A percentile compares a stretch with the other conserved stretches of the same genome.
phyloP scores from a whole-genome alignment of 2,888 invertebrate genomes.

The Pollenia amentaria region DNA sequence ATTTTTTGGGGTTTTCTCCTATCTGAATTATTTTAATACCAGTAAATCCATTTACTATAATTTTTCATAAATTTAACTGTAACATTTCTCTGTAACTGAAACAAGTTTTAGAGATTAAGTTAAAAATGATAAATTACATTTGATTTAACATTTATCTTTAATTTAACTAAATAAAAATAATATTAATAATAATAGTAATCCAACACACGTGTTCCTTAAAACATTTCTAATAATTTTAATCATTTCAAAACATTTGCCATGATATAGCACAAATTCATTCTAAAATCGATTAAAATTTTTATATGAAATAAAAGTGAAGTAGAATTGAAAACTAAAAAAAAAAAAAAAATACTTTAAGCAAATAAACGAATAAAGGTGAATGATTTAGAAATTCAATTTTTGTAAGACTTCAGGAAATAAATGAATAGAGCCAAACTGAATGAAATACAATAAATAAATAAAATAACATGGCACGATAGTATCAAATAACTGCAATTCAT shows the following conservation, averaged over 20 bases:
- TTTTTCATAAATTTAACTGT: conserved; percentile 22
- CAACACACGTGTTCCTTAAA: conserved; percentile 24
- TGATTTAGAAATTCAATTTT: conserved; percentile 19
- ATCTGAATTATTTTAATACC: too few relatives aligned
- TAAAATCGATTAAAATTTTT: conserved; percentile 63
- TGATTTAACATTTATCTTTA: conserved; percentile 13
- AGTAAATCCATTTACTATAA: neutral
- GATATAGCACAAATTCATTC: conserved; percentile 63
- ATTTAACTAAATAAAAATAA: conserved; percentile 7
- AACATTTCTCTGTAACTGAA: neutral
- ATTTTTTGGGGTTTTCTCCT: too few relatives aligned
- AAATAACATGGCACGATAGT: conserved; percentile 27
- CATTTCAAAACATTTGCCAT: conserved; percentile 51
- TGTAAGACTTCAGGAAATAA: conserved; percentile 37
- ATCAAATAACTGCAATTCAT: conserved; percentile 52
- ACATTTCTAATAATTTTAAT: neutral
- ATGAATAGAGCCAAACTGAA: conserved; percentile 10
- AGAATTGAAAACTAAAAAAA: neutral
- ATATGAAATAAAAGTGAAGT: neutral
- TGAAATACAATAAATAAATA: conserved; percentile 7
- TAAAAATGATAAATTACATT: conserved; percentile 39
- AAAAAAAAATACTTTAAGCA: conserved; percentile 2
- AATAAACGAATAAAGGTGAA: conserved; percentile 1
- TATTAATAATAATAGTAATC: neutral
- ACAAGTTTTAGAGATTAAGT: conserved; percentile 3